A percentile compares a stretch with the other conserved stretches of the same genome.
These are phyloP conservation scores for Anas platyrhynchos DNA, from an alignment of 2,113 vertebrate species.

Conservation along the genomic window DNA sequence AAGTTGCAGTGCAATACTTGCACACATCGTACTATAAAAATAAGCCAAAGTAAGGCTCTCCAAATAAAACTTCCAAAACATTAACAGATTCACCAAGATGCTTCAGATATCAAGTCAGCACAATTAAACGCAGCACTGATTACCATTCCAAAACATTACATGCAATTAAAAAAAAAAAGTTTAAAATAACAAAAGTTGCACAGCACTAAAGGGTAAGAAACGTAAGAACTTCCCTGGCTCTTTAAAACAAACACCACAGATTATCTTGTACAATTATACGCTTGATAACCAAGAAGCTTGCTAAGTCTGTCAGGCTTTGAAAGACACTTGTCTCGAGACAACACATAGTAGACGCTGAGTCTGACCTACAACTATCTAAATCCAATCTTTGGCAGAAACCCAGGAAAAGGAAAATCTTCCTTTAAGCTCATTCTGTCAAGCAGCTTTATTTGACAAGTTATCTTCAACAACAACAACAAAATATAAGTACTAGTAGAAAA, in stretches of 20 bases:
- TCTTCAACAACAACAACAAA: neutral
- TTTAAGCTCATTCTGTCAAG: neutral
- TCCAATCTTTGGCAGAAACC: neutral
- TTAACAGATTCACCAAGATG: neutral
- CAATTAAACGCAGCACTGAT: neutral
- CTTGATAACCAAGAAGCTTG: neutral
- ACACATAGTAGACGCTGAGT: neutral
- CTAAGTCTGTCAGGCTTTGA: neutral
- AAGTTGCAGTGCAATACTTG: neutral
- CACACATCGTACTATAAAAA: neutral
- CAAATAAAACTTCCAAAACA: neutral
- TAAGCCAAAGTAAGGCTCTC: neutral
- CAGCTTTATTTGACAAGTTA: neutral
- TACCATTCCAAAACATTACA: neutral
- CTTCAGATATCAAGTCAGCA: neutral
- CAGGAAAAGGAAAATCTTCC: neutral
- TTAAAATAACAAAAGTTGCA: neutral
- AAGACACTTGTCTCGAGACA: rapidly evolving
- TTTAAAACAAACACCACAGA: neutral
- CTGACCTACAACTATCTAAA: neutral
- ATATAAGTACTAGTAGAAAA: neutral
- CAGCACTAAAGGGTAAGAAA: neutral
- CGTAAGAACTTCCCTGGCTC: neutral
- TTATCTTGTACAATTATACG: neutral
- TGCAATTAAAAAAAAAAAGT: neutral